Evolutionary conservation across 2,888 invertebrate species (phyloP), one percentile per base, ranked within the genome.

Genomic region (Acrocera orbiculus): DNA sequence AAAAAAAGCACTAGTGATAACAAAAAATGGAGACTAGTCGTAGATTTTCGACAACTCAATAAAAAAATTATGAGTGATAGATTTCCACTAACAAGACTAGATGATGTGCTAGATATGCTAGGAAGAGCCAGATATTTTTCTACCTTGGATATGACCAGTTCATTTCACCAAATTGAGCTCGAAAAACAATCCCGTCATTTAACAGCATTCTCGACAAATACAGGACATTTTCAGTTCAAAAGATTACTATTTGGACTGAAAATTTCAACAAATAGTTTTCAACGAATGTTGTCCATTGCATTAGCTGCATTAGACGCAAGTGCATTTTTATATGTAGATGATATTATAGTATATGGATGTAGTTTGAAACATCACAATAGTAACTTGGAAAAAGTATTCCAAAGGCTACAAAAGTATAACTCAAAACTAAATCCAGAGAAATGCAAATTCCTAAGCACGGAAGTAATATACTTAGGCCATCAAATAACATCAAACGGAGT

Each of bases 301-400:
- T 22, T 38, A 24, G 11, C 27, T 8, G 42, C 36, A 13, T n/a
- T 38, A 34, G 30, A 30, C 19, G 14, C 32, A 6, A 23, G 40
- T 26, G 36, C 39, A 10, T 44, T 44, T 27, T 27, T 43, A 7
- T 46, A 42, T 30, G 36, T 44, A 7, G 44, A 44, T 27, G 44
- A 45, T 27, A 40, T 46, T 3, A 40, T 46, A 16, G 31, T 45
- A 7, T 44, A 40, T 25, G 41, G 38, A 10, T 37, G 32, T 11
- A 35, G 32, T 16, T 17, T 35, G 14, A 15, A 32, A 26, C 35
- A 42, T 22, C 42, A 45, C 31, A 41, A 42, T 15, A 19, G 34
- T 4, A 40, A 42, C 11, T n/a, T 43, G 23, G 17, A 16, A 8
- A 34, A 35, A 31, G 24, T 31, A 8, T 32, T 42, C 10, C n/a